Base-by-base conservation (phyloP, 2,797 vertebrate genomes). In the Garrulus glandarius region DNA sequence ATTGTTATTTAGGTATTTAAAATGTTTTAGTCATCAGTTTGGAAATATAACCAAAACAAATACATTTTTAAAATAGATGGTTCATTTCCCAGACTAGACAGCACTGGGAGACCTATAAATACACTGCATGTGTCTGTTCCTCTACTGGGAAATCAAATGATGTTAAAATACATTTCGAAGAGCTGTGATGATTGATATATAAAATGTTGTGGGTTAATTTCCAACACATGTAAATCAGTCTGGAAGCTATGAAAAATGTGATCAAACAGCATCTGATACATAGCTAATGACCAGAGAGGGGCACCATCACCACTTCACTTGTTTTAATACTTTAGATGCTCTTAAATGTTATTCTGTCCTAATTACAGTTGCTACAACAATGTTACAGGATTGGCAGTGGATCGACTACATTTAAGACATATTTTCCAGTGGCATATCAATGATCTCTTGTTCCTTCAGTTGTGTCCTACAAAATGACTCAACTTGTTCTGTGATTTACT, bases 341-440 rank as follows among this genome's bases (percentile, higher is more conserved):
- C 63, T 76, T 81, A 79, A 76, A 79, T 84, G 55, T 92, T 91
- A 11, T 82, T 94, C 36, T 70, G 52, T 79, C 63, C 89, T 92
- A 85, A 93, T 89, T 83, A 79, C 87, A 53, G 84, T 91, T 93
- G 89, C 78, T 64, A 95, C 27, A 49, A 89, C 91, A 94, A 60
- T 67, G 69, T 52, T 74, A 46, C 64, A 87, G 65, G 90, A 85
- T 67, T 85, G 79, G 68, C 89, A 85, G 64, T 36, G 79, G 16
- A 37, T 88, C 0, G 4, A 27, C 85, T 72, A 23, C 34, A 46
- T 81, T 69, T 88, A 82, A 84, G 80, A 83, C 59, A 83, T 71
- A 93, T 94, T 95, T 97, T 93, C 87, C 89, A 85, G 86, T 61
- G 90, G 71, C 83, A 67, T 85, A 91, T 95, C 87, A 96, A 91